phyloP scores from a whole-genome alignment of 2,797 vertebrate species.

The Argya squamiceps region DNA sequence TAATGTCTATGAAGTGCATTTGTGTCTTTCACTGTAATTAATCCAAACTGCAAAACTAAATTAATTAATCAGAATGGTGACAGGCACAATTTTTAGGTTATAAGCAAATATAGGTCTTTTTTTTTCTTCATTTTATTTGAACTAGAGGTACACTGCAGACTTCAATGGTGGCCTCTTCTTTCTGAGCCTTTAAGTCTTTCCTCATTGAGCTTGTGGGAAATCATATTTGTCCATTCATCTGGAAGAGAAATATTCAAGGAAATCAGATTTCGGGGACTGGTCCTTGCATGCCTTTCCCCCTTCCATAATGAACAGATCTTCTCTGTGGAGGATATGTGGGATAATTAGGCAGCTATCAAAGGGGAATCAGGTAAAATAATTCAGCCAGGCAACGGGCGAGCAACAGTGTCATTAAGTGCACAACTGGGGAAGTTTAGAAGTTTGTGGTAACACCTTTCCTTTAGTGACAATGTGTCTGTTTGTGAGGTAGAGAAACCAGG shows the following conservation, averaged over 20 bases:
- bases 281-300: background rate
- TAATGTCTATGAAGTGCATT: background rate
- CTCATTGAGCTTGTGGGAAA: background rate
- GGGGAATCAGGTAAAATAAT: background rate
- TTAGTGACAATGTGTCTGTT: background rate
- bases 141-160: background rate
- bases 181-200: background rate
- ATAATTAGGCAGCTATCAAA: background rate
- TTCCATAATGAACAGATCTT: background rate
- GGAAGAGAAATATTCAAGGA: background rate
- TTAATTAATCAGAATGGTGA: background rate
- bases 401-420: background rate
- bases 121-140: background rate
- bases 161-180: background rate
- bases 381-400: background rate
- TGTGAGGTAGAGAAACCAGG: background rate
- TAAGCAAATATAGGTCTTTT: accelerated
- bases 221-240: background rate
- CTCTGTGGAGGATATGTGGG: background rate
- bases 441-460: background rate
- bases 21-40: background rate
- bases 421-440: background rate
- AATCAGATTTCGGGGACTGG: background rate
- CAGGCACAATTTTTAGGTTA: background rate
- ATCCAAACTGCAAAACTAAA: background rate